Evolutionary conservation across 1,140 invertebrate species (phyloP), one percentile per base, ranked within the genome.

Genomic region (Penaeus vannamei): DNA sequence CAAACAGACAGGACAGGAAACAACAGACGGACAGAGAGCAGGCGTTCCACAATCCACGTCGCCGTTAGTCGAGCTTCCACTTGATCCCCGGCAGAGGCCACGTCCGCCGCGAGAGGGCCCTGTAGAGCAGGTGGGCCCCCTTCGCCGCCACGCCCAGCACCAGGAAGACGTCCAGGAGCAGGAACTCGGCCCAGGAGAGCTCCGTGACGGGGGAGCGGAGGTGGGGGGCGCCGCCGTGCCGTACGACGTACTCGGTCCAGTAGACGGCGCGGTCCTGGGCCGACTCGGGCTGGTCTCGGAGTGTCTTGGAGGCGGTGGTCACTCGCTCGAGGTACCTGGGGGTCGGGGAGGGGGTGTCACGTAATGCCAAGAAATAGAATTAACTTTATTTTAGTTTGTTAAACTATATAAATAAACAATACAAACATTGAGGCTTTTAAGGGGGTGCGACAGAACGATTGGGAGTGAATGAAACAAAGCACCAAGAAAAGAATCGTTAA

Each of bases 241-340:
- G 91, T 42, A 95, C 92, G 23, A 94, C 93, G 91, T 94, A 95
- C 90, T 95, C 94, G 20, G 93, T 94, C 94, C 94, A 95, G 93
- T 87, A 90, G n/a, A 26, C 81, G 62, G 88, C 64, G 77, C 62
- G 85, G 10, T 29, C 22, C 32, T 23, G n/a, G 19, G 61, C n/a
- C 8, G 64, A 69, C 32, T 87, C 82, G 2, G 89, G 89, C 84
- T 85, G 89, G 29, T 83, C 81, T 10, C 64, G 60, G 53, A 90
- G 76, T 84, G 85, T 20, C 53, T 42, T 81, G 14, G 36, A 76
- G n/a, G 72, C 72, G 3, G 10, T 29, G 29, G 29, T 19, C 29
- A 76, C 72, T 29, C 26, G 42, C 42, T 84, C 29, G 10, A 29
- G 32, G 53, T 84, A 60, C 17, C 83, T 64, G 36, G 82, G 14